Base-by-base conservation (phyloP, 2,888 invertebrate genomes). In the Trilocha varians region DNA sequence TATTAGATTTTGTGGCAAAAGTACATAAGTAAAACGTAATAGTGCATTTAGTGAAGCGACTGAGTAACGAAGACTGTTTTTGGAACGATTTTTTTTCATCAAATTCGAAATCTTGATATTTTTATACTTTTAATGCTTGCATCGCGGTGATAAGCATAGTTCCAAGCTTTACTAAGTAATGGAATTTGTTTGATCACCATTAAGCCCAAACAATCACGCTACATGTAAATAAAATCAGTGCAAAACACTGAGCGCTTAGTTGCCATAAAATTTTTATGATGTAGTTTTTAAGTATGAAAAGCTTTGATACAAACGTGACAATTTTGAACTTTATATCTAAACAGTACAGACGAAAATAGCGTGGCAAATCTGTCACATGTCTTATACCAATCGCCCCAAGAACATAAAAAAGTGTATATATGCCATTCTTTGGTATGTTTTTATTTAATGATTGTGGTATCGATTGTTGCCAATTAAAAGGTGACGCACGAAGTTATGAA, bases 191-290 rank as follows among this genome's bases (percentile, higher is more conserved):
- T n/a, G n/a, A n/a, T n/a, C n/a, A n/a, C n/a, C n/a, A n/a, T n/a
- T n/a, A n/a, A n/a, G n/a, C n/a, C n/a, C n/a, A n/a, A n/a, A n/a
- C n/a, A n/a, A n/a, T n/a, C 52, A 57, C 50, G 37, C 53, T 48
- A 50, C 61, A 61, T 83, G 83, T 83, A 83, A 72, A 83, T 84
- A 82, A 69, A 59, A 60, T 82, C 79, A 73, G 80, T 78, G 78
- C 49, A 52, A 47, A 48, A 51, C 79, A 74, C 82, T 82, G 82
- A 78, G 62, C 69, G 80, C 78, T 79, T 83, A 75, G 84, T 83
- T 83, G 84, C 84, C 84, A 85, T 85, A 85, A 76, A 79, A 77
- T 70, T 74, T 64, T 65, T 77, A 76, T 72, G 36, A 36, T 25
- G 70, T 84, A 83, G 80, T 75, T 67, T 48, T 50, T 74, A 79